Percentiles rank a stretch among this genome's conserved stretches.
These are phyloP conservation scores for Heteronetta atricapilla DNA, from an alignment of 2,113 vertebrate species.

Conservation along the genomic window DNA sequence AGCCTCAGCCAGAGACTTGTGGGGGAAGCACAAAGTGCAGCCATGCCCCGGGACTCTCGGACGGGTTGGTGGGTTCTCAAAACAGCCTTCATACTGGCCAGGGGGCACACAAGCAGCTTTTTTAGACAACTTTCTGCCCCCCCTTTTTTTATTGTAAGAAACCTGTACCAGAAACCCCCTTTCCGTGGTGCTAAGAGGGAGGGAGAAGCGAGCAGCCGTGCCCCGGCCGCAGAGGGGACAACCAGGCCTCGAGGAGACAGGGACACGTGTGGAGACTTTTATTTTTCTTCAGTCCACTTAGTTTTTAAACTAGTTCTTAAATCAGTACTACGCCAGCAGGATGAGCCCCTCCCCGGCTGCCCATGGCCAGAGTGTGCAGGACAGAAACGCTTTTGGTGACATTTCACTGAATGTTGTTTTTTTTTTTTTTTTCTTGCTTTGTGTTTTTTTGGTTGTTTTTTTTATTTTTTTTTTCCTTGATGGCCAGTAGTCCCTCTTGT, in stretches of 20 bases:
- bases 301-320: neutral
- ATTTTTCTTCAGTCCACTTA: neutral
- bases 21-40: neutral
- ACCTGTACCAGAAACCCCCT: neutral
- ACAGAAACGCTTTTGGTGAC: neutral
- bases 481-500: conserved; percentile 29
- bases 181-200: neutral
- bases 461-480: neutral
- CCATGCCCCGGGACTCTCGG: neutral
- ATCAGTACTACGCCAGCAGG: neutral
- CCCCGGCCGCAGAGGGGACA: neutral
- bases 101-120: neutral
- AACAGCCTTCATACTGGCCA: neutral
- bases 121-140: neutral
- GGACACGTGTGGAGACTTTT: rapidly evolving
- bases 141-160: neutral
- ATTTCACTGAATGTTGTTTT: neutral
- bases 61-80: neutral
- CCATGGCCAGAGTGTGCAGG: neutral
- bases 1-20: neutral
- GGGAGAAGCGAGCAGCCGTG: neutral
- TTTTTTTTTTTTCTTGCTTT: neutral
- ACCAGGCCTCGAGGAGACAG: neutral
- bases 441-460: neutral
- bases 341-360: neutral